phyloP scores from a whole-genome alignment of 2,113 vertebrate species.

The Phasianus colchicus region DNA sequence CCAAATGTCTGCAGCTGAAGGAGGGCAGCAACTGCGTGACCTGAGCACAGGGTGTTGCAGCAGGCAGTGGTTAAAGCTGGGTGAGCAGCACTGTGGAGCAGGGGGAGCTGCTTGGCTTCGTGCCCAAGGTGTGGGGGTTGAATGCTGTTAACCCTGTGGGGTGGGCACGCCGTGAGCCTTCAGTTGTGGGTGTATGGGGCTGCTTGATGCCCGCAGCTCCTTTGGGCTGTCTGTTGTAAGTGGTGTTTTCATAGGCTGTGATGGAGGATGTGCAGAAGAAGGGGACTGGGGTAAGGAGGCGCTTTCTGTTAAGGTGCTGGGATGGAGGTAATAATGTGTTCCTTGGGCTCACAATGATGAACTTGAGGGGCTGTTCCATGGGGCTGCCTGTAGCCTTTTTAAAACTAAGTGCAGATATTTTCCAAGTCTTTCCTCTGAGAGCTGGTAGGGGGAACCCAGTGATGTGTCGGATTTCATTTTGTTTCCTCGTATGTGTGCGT shows the following conservation, averaged over 20 bases:
- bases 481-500: slow-evolving; percentile 38
- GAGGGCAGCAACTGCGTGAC: slow-evolving; percentile 36
- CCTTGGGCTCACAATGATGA: not conserved
- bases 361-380: not conserved
- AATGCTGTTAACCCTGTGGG: not conserved
- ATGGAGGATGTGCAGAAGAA: not conserved
- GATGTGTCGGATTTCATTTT: slow-evolving; percentile 14
- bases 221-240: not conserved
- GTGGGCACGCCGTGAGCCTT: not conserved
- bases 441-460: not conserved
- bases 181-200: fast-evolving
- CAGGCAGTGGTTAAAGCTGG: slow-evolving; percentile 48
- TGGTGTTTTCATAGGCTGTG: not conserved
- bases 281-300: not conserved
- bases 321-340: not conserved
- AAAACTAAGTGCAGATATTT: slow-evolving; percentile 32
- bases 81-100: slow-evolving; percentile 46
- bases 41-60: slow-evolving; percentile 52
- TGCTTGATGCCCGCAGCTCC: not conserved
- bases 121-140: not conserved
- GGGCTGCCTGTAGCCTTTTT: not conserved
- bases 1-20: slow-evolving; percentile 18
- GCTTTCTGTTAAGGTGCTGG: not conserved
- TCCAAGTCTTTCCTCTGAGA: not conserved
- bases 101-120: not conserved